Evolutionary conservation across 2,797 vertebrate genomes (phyloP).

Genomic region (Molossus alvarezi): DNA sequence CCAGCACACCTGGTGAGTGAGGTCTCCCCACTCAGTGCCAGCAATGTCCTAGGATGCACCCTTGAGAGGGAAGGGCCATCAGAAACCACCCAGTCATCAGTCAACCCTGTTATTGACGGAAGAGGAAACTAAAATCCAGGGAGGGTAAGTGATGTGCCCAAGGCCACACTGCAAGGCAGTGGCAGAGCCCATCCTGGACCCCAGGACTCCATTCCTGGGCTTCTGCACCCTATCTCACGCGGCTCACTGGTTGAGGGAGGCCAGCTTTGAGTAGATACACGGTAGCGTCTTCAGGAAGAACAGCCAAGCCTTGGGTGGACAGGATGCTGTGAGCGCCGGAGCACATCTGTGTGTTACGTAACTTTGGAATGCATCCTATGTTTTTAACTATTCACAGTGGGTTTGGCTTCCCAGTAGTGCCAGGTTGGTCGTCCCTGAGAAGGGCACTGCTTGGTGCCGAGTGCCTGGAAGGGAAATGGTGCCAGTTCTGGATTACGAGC

Average conservation of each 20-base stretch:
- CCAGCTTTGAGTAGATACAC: neutral
- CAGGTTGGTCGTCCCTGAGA: neutral
- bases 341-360: accelerated
- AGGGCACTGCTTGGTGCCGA: neutral
- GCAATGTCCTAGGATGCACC: neutral
- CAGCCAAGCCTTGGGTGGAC: neutral
- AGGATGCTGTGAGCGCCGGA: accelerated
- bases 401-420: neutral
- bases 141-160: neutral
- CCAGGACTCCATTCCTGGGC: neutral
- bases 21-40: neutral
- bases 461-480: accelerated
- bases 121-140: neutral
- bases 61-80: neutral
- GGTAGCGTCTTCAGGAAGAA: neutral
- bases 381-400: neutral
- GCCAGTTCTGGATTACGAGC: neutral
- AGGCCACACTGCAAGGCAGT: neutral
- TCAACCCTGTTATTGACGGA: neutral
- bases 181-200: neutral
- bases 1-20: neutral
- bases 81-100: neutral
- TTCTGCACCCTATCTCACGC: accelerated
- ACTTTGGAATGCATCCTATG: neutral
- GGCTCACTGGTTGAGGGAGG: neutral